Percentiles rank a stretch among this genome's conserved stretches.
phyloP scores from a whole-genome alignment of 2,113 vertebrate genomes.

The Zootoca vivipara region DNA sequence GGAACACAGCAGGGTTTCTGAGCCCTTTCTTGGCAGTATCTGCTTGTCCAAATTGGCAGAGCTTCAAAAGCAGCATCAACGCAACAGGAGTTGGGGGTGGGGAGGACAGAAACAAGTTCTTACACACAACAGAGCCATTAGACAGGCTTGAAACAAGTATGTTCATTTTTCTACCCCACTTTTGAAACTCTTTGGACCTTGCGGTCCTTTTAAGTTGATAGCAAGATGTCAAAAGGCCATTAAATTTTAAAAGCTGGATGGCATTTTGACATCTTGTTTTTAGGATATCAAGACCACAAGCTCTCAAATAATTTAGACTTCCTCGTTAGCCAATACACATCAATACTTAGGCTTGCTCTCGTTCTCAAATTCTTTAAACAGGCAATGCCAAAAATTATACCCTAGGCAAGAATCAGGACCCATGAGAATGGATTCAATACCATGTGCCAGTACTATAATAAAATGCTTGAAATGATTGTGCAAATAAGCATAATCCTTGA shows the following conservation, averaged over 20 bases:
- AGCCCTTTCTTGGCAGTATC: not conserved
- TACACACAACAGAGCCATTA: not conserved
- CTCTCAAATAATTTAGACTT: not conserved
- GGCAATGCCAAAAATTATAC: not conserved
- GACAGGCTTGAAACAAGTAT: not conserved
- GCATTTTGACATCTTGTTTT: too few relatives aligned
- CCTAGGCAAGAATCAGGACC: not conserved
- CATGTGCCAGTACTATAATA: not conserved
- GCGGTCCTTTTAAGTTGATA: not conserved
- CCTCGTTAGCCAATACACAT: not conserved
- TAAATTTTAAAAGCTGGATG: not conserved
- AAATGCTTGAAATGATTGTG: not conserved
- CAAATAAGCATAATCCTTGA: not conserved
- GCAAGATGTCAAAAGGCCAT: not conserved
- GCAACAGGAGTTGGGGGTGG: not conserved
- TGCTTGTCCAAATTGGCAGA: not conserved
- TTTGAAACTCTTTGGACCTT: not conserved
- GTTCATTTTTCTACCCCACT: not conserved
- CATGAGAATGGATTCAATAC: not conserved
- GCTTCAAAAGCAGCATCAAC: not conserved
- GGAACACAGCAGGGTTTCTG: not conserved
- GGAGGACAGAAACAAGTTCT: not conserved
- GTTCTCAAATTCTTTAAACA: not conserved
- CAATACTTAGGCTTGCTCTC: not conserved
- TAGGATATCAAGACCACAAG: too few relatives aligned